Evolutionary conservation across 2,113 vertebrate species (phyloP), one percentile per base, ranked within the genome.

Genomic region (Setophaga kirtlandii): DNA sequence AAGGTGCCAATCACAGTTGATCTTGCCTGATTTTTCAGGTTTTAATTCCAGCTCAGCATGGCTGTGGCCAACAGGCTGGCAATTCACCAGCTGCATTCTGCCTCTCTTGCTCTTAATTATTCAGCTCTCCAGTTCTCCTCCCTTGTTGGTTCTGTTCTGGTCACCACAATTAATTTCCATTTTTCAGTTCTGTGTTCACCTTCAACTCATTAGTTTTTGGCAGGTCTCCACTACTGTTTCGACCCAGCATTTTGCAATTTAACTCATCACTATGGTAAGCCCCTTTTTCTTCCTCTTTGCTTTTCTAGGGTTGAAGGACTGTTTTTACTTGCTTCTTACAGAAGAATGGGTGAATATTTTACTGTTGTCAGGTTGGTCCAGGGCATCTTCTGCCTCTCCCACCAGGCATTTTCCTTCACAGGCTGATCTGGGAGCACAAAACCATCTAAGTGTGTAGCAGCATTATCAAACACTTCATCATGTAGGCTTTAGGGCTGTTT

Each of bases 141-240:
- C 56, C 52, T 87, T 59, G 20, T 86, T 0, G 0, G 25, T 68
- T 91, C 79, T 37, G 4, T 95, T 92, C 76, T 88, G 24, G 25
- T 86, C 71, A 63, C 39, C 46, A 63, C 76, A 93, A 78, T 87
- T 95, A 89, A 77, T 80, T 92, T 28, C 12, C 20, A 53, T 81
- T 95, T 85, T 37, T 91, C 80, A 60, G 14, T 91, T 46, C 37
- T 67, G 31, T 55, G 68, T 77, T 92, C 82, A 76, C 68, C 64
- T 92, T 83, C 71, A 88, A 47, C 20, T 81, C 64, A 78, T 83
- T 96, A 65, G 28, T 67, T 92, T 95, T 67, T 83, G 64, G 58
- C 82, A 42, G 11, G 20, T 44, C 53, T 82, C 74, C 37, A 70
- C 56, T 52, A 25, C 67, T 63, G 33, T 55, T 90, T 58, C 15